Conservation (phyloP, 1,140 invertebrate species). For the Dinothrombium tinctorium region DNA sequence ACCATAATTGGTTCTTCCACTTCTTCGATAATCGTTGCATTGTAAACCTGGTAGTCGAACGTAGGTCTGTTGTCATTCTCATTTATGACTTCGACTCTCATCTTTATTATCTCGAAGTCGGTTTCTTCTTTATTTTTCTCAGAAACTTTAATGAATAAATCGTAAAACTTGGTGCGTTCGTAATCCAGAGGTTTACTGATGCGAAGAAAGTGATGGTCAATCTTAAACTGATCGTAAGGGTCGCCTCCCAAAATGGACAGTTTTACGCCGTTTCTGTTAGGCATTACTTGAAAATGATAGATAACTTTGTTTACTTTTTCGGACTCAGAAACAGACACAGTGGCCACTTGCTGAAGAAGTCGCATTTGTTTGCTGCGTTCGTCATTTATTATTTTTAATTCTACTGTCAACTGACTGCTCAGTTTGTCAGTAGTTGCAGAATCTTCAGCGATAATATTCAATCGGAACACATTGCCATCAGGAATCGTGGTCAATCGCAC, state of each 20-base stretch:
- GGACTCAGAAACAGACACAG: background rate
- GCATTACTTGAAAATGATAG: background rate
- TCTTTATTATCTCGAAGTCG: conserved; percentile 20
- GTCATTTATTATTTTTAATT: background rate
- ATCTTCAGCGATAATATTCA: background rate
- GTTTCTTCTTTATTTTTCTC: conserved; percentile 46
- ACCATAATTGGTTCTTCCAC: conserved; percentile 51
- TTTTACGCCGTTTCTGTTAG: background rate
- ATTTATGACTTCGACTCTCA: conserved; percentile 65
- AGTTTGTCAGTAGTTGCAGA: background rate
- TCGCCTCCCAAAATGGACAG: conserved; percentile 20
- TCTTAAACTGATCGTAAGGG: conserved; percentile 18
- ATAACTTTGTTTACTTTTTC: background rate
- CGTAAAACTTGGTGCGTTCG: conserved; percentile 50
- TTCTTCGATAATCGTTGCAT: conserved; percentile 59
- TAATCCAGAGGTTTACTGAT: conserved; percentile 65
- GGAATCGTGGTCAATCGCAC: background rate
- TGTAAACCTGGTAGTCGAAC: conserved; percentile 41
- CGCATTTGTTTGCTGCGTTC: background rate
- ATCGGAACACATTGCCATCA: background rate
- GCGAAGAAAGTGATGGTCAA: conserved; percentile 29
- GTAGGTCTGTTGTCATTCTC: conserved; percentile 70
- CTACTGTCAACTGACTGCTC: background rate
- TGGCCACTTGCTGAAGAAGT: background rate
- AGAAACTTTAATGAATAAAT: conserved; percentile 57